phyloP scores from a whole-genome alignment of 1,140 invertebrate genomes.

The Dendroctonus ponderosae region DNA sequence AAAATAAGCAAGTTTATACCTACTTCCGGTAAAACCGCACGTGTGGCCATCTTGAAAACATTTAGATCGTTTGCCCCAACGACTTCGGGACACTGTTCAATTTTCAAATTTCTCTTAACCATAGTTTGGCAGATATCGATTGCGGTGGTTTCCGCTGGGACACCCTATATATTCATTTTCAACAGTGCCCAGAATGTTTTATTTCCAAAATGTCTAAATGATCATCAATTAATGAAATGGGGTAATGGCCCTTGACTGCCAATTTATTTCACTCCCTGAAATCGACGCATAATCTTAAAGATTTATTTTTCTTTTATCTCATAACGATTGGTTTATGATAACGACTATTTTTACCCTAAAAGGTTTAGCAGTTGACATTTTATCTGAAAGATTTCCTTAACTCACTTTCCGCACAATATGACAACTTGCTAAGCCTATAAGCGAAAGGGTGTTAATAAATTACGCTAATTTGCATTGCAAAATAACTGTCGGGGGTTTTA shows the following conservation, averaged over 20 bases:
- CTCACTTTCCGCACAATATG: not conserved
- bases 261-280: slow-evolving; percentile 53
- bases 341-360: not conserved
- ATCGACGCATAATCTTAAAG: slow-evolving; percentile 54
- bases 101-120: too few relatives aligned
- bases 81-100: too few relatives aligned
- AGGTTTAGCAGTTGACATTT: not conserved
- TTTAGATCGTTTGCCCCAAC: too few relatives aligned
- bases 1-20: too few relatives aligned
- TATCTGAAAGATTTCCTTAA: not conserved
- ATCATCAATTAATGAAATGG: slow-evolving; percentile 47
- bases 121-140: too few relatives aligned
- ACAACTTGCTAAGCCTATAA: not conserved
- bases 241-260: slow-evolving; percentile 44
- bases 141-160: too few relatives aligned
- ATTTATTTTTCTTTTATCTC: slow-evolving; percentile 53
- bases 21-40: too few relatives aligned
- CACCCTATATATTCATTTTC: too few relatives aligned
- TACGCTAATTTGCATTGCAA: too few relatives aligned
- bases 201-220: slow-evolving; percentile 40
- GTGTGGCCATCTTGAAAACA: too few relatives aligned
- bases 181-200: too few relatives aligned
- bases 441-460: not conserved
- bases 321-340: slow-evolving; percentile 40
- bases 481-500: too few relatives aligned